phyloP scores from a whole-genome alignment of 2,888 invertebrate species.

The Clusia tigrina region DNA sequence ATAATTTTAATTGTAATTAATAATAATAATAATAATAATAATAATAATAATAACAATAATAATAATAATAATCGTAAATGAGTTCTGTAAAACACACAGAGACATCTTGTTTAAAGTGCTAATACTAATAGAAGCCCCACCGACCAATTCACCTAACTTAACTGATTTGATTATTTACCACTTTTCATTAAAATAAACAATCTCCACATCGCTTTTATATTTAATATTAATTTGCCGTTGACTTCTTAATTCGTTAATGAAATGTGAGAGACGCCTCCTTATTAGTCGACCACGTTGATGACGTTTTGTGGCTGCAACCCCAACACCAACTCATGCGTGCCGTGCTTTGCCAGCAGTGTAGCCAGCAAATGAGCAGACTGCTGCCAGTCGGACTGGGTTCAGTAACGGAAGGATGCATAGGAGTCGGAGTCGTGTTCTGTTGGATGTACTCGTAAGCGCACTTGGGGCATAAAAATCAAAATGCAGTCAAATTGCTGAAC shows the following conservation, averaged over 20 bases:
- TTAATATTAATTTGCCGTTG: no score
- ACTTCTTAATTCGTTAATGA: neutral
- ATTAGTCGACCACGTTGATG: constrained; percentile 8
- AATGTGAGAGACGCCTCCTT: constrained; percentile 7
- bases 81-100: no score
- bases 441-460: neutral
- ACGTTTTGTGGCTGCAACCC: neutral
- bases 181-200: no score
- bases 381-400: neutral
- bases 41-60: no score
- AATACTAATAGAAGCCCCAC: no score
- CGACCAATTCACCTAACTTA: no score
- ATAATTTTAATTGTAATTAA: neutral
- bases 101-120: no score
- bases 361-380: neutral
- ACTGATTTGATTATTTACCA: no score
- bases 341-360: neutral
- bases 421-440: neutral
- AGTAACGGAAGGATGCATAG: neutral
- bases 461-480: neutral
- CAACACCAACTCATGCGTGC: constrained; percentile 6
- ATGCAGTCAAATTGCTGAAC: neutral
- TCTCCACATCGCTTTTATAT: no score
- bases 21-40: neutral
- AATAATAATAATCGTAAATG: no score